A percentile compares a stretch with the other conserved stretches of the same genome.
Conservation (phyloP, 2,888 invertebrate genomes). For the Tuta absoluta region DNA sequence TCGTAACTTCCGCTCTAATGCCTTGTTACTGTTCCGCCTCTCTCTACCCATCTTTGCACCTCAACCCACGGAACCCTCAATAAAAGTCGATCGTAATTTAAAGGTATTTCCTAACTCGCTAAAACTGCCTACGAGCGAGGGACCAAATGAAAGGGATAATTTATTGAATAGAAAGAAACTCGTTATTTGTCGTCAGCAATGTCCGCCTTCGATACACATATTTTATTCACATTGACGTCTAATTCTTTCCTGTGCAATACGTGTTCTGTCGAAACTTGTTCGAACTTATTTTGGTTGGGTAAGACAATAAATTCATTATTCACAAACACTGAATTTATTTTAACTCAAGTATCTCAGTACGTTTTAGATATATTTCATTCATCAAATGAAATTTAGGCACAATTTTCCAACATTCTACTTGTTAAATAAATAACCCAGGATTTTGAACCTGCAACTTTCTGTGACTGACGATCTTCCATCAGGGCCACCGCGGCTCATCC, state of each 20-base stretch:
- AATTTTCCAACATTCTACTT: too few species aligned
- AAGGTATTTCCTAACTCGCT: slow-evolving; percentile 8
- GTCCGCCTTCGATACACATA: slow-evolving; percentile 56
- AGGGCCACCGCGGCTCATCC: too few species aligned
- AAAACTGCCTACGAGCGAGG: slow-evolving; percentile 28
- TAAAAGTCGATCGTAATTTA: slow-evolving; percentile 8
- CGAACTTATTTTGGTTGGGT: neutral
- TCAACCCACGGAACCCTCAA: neutral
- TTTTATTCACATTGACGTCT: slow-evolving; percentile 66
- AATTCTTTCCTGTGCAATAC: slow-evolving; percentile 50
- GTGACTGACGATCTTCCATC: too few species aligned
- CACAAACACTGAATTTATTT: too few species aligned
- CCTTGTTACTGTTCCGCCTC: slow-evolving; percentile 58
- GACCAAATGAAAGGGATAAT: slow-evolving; percentile 56
- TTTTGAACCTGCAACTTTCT: too few species aligned
- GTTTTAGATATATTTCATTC: too few species aligned
- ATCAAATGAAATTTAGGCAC: too few species aligned
- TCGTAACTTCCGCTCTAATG: slow-evolving; percentile 75
- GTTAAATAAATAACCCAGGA: too few species aligned
- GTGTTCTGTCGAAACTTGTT: neutral
- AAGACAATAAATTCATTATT: too few species aligned
- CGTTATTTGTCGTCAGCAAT: slow-evolving; percentile 69
- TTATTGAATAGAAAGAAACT: slow-evolving; percentile 55
- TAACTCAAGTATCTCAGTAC: too few species aligned
- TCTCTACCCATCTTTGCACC: slow-evolving; percentile 17